phyloP scores from a whole-genome alignment of 2,888 invertebrate genomes.

The Agapostemon virescens region DNA sequence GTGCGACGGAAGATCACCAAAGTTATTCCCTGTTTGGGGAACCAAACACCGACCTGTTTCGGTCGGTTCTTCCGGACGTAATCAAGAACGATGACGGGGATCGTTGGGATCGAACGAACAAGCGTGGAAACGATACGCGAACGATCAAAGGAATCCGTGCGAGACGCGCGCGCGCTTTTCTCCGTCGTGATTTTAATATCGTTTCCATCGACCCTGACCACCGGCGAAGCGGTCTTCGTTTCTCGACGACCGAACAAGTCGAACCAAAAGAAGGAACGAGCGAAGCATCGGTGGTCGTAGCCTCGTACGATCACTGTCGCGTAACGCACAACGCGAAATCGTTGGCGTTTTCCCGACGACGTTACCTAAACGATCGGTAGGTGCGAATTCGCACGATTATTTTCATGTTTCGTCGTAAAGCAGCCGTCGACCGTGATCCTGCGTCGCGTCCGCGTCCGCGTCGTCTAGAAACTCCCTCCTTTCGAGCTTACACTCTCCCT shows the following conservation, averaged over 20 bases:
- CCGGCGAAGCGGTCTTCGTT: slow-evolving; percentile 23
- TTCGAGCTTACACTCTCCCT: not conserved
- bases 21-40: too few relatives aligned
- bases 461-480: slow-evolving; percentile 9
- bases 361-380: slow-evolving; percentile 62
- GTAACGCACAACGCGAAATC: too few relatives aligned
- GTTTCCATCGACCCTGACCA: slow-evolving; percentile 52
- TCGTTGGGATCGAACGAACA: too few relatives aligned
- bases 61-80: not conserved
- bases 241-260: slow-evolving; percentile 11
- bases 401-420: slow-evolving; percentile 46
- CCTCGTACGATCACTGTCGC: slow-evolving; percentile 58
- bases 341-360: too few relatives aligned
- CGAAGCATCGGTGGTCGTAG: slow-evolving; percentile 6
- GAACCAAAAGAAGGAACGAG: slow-evolving; percentile 27
- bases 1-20: too few relatives aligned
- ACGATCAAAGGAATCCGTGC: slow-evolving; percentile 65
- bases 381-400: slow-evolving; percentile 55
- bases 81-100: too few relatives aligned
- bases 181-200: slow-evolving; percentile 64
- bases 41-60: too few relatives aligned
- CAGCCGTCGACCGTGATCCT: slow-evolving; percentile 36
- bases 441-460: not conserved
- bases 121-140: slow-evolving; percentile 16
- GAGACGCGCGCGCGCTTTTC: slow-evolving; percentile 37